Base-by-base conservation (phyloP, 2,888 invertebrate species). In the Bombylius major region DNA sequence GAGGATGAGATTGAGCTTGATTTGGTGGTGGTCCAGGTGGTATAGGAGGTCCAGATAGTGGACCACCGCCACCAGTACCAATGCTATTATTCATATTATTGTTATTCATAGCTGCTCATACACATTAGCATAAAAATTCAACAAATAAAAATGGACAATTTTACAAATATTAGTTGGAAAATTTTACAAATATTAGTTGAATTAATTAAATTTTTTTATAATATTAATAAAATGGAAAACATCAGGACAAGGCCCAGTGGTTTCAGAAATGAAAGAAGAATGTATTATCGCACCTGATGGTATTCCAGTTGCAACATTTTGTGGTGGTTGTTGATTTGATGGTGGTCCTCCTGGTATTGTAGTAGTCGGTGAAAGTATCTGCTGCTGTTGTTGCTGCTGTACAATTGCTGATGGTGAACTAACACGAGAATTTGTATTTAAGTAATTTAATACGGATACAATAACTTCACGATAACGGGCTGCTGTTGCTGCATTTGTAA, bases 401-500 rank as follows among this genome's bases (percentile, higher is more conserved):
- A 45, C 5, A 7, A n/a, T 8, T 13, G 44, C 11, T 6, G 14
- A 7, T 5, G 60, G 61, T 12, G 65, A 62, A 5, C 62, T 59
- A 48, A 56, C 60, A 48, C 63, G 59, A 14, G 51, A 51, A 47
- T 39, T 56, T 13, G 36, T n/a, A 46, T 57, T 54, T 9, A 56
- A 51, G 45, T 56, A 55, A 39, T 55, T 56, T 58, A 87, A 72
- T 56, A 87, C 84, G 59, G 82, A 81, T 59, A 81, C 76, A 61
- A 87, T 76, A 65, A 86, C 78, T 64, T 87, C 87, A 46, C 86
- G 80, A 66, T 87, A 86, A 13, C 86, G 81, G 64, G 81, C 82
- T 67, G 86, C 86, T 73, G 85, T 78, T 13, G 83, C 84, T 4
- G 85, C 84, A 73, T 87, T 87, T 65, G 78, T 78, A 55, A 89